These are phyloP conservation scores for Ictalurus punctatus DNA, from an alignment of 2,113 vertebrate species.

Conservation along the genomic window DNA sequence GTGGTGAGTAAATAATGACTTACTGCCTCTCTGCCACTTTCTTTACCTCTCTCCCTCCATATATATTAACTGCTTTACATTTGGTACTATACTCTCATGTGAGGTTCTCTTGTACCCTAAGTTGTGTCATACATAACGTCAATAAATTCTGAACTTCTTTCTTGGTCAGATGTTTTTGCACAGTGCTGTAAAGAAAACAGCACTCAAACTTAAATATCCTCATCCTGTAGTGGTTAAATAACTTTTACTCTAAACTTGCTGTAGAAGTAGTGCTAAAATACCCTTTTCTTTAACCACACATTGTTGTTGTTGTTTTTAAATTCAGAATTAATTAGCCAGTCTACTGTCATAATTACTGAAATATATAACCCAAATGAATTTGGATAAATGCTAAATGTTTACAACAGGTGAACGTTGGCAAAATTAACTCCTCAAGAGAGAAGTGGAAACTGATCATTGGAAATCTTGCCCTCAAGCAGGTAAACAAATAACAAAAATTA, in stretches of 20 bases:
- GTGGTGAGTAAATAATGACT: conserved; percentile 72
- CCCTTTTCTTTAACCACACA: too few species aligned
- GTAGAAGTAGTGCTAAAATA: too few species aligned
- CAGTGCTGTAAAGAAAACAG: not conserved
- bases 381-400: not conserved
- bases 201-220: too few species aligned
- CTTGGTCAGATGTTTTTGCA: not conserved
- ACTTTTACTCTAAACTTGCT: too few species aligned
- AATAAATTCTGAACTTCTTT: not conserved
- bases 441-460: conserved; percentile 81
- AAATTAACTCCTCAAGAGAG: conserved; percentile 78
- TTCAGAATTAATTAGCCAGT: not conserved
- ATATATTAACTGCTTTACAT: not conserved
- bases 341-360: not conserved
- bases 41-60: not conserved
- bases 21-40: not conserved
- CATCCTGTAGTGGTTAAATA: too few species aligned
- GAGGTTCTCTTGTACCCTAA: not conserved
- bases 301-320: not conserved
- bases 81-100: not conserved
- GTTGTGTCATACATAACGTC: not conserved
- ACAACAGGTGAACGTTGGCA: conserved; percentile 85
- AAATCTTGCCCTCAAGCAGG: conserved; percentile 91
- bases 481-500: conserved; percentile 50
- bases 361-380: not conserved